phyloP scores from a whole-genome alignment of 2,797 vertebrate species.

The Tenualosa thibaudeaui region DNA sequence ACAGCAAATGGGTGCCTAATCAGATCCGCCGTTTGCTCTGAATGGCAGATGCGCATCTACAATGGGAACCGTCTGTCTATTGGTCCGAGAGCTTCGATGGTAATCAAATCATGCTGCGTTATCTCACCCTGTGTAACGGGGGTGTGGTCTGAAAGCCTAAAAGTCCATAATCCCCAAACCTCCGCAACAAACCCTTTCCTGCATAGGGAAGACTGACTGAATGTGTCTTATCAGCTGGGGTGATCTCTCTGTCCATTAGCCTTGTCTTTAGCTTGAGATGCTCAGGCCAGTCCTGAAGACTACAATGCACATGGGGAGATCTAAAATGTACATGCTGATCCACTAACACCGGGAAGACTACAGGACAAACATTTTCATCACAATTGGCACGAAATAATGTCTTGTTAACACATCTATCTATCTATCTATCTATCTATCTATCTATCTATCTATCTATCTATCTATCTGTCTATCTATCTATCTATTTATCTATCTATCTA shows the following conservation, averaged over 20 bases:
- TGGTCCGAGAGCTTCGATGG: not conserved
- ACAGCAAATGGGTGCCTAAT: constrained; percentile 13
- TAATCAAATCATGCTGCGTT: not conserved
- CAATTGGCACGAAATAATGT: not conserved
- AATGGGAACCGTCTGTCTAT: not conserved
- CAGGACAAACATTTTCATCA: not conserved
- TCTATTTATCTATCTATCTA: no score
- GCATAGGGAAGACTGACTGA: not conserved
- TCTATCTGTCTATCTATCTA: not conserved
- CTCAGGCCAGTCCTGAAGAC: not conserved
- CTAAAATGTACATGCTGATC: not conserved
- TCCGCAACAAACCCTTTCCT: not conserved
- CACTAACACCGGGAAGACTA: not conserved
- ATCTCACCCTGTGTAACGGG: not conserved
- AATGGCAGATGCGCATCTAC: constrained; percentile 1
- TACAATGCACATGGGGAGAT: not conserved
- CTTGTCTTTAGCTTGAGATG: not conserved
- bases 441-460: not conserved
- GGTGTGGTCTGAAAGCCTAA: not conserved
- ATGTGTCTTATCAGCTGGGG: not conserved
- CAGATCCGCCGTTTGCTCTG: not conserved
- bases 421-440: not conserved
- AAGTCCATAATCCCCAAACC: not conserved
- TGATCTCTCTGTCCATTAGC: not conserved
- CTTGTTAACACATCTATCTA: not conserved